These are phyloP conservation scores for Chaetops frenatus DNA, from an alignment of 2,113 vertebrate species.

Conservation along the genomic window DNA sequence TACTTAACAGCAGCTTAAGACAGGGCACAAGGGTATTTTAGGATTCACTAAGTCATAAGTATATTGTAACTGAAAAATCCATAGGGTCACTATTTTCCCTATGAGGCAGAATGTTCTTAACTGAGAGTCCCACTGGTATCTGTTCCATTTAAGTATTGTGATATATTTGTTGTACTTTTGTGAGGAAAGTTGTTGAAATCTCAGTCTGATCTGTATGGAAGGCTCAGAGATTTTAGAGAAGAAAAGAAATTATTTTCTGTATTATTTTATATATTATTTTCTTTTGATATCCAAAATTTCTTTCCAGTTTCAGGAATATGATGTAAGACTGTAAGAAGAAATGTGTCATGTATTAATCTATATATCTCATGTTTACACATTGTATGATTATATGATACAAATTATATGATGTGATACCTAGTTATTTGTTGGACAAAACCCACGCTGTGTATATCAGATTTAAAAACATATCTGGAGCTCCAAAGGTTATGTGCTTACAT, in stretches of 20 bases:
- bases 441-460: not conserved
- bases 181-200: not conserved
- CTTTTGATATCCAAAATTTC: not conserved
- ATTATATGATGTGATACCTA: not conserved
- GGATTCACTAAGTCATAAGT: not conserved
- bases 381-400: not conserved
- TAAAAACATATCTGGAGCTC: not conserved
- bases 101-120: not conserved
- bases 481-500: not conserved
- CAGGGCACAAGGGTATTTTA: not conserved
- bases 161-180: not conserved
- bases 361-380: slow-evolving; percentile 17
- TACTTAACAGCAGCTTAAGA: not conserved
- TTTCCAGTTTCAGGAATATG: slow-evolving; percentile 31
- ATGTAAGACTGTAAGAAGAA: slow-evolving; percentile 28
- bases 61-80: not conserved
- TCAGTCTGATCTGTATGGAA: not conserved
- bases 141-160: not conserved
- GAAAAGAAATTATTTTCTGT: not conserved
- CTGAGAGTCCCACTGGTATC: not conserved
- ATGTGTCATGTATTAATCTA: slow-evolving; percentile 4
- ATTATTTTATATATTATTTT: not conserved
- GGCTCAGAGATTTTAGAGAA: not conserved
- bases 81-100: not conserved
- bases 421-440: slow-evolving; percentile 23